Conservation (phyloP, 2,888 invertebrate species). For the Caenorhabditis uteleia region DNA sequence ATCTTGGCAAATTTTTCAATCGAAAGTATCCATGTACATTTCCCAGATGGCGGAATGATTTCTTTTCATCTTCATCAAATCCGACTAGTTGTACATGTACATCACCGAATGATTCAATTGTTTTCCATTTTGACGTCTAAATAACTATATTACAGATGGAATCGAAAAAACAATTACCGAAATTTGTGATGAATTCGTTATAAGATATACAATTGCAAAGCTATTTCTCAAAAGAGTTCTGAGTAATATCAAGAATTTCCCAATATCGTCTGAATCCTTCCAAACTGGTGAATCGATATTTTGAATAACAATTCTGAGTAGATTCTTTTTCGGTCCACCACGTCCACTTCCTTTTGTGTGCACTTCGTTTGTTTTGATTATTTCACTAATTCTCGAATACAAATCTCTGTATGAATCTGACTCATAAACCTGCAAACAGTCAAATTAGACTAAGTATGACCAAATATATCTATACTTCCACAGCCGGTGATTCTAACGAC, state of each 20-base stretch:
- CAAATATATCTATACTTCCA: conserved; percentile 13
- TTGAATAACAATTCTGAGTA: conserved; percentile 26
- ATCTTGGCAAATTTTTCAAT: conserved; percentile 16
- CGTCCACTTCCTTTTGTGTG: not conserved
- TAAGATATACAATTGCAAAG: conserved; percentile 26
- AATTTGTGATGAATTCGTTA: conserved; percentile 9
- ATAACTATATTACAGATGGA: not conserved
- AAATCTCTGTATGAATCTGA: not conserved
- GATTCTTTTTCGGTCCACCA: conserved; percentile 30
- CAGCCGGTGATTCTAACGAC: conserved; percentile 10
- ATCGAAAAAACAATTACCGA: not conserved
- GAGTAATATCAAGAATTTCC: conserved; percentile 15
- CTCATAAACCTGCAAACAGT: no score
- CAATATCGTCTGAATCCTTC: conserved; percentile 23
- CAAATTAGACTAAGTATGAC: no score
- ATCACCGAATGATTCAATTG: conserved; percentile 20
- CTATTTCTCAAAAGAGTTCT: conserved; percentile 11
- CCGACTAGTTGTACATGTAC: conserved; percentile 16
- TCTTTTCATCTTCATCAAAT: conserved; percentile 33
- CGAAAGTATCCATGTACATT: conserved; percentile 28
- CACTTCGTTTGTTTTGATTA: conserved; percentile 9
- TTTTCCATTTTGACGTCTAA: conserved; percentile 3
- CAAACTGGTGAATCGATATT: conserved; percentile 19
- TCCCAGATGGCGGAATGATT: conserved; percentile 30
- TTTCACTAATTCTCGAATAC: conserved; percentile 5